A percentile compares a stretch with the other conserved stretches of the same genome.
Evolutionary conservation across 2,888 invertebrate genomes (phyloP).

Genomic region (Caenorhabditis japonica): DNA sequence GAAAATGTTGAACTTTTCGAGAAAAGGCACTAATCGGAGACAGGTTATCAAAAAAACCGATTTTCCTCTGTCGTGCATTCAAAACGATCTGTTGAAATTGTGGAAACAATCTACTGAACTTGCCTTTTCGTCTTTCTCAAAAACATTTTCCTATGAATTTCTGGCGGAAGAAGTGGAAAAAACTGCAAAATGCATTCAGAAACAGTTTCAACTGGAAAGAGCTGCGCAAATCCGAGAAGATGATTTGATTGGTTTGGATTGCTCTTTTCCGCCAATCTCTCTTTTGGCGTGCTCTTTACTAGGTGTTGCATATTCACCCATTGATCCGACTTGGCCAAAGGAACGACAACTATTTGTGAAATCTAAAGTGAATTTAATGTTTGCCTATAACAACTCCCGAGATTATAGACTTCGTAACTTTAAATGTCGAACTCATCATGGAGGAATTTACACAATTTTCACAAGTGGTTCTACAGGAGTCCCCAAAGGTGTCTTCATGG

Average conservation of each 20-base stretch:
- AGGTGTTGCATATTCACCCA: constrained; percentile 63
- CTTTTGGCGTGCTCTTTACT: constrained; percentile 53
- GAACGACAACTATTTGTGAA: constrained; percentile 18
- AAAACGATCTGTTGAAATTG: constrained; percentile 7
- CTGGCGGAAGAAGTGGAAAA: constrained; percentile 8
- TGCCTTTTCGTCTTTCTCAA: constrained; percentile 14
- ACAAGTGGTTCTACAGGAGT: constrained; percentile 74
- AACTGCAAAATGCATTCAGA: constrained; percentile 15
- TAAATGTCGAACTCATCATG: constrained; percentile 17
- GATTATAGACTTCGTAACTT: constrained; percentile 12
- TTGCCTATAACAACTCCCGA: background rate
- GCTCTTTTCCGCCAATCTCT: background rate
- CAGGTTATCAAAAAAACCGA: constrained; percentile 7
- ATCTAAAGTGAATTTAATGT: background rate
- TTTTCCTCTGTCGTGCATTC: constrained; percentile 3
- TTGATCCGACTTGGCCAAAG: constrained; percentile 63
- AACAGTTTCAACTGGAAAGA: constrained; percentile 31
- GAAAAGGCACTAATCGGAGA: background rate
- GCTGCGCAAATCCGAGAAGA: constrained; percentile 29
- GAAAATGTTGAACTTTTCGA: constrained; percentile 13
- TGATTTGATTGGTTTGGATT: constrained; percentile 27
- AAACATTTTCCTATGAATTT: constrained; percentile 7
- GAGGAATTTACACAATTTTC: constrained; percentile 66
- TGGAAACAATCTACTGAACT: constrained; percentile 21
- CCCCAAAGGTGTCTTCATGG: constrained; percentile 72